These are phyloP conservation scores for Pseudorectes ferrugineus DNA, from an alignment of 2,113 vertebrate species.

Conservation along the genomic window DNA sequence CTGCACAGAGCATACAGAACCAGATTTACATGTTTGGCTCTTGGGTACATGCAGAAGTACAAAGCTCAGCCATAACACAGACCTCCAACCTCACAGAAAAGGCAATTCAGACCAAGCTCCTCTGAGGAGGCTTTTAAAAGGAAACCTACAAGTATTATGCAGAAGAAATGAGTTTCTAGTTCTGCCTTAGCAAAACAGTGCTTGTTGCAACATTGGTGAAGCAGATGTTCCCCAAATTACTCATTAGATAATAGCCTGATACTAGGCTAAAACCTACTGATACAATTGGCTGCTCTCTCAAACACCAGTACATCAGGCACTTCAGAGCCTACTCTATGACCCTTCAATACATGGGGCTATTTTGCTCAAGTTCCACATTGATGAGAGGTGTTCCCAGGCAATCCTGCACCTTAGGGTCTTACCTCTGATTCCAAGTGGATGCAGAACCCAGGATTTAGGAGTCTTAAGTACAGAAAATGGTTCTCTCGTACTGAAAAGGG, in stretches of 20 bases:
- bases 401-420: neutral
- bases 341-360: neutral
- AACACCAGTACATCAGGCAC: neutral
- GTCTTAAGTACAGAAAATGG: neutral
- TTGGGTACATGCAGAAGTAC: neutral
- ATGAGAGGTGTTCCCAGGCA: neutral
- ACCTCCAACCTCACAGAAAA: neutral
- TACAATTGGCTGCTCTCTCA: neutral
- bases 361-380: neutral
- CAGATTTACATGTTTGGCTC: neutral
- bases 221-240: neutral
- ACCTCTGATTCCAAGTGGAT: neutral
- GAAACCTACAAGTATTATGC: neutral
- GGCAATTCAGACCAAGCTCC: neutral
- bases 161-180: neutral
- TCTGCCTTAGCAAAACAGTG: neutral
- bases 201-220: neutral
- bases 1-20: neutral
- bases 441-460: neutral
- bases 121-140: neutral
- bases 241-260: neutral
- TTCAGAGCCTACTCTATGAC: neutral
- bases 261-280: neutral
- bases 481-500: neutral
- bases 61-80: neutral